Conservation (phyloP, 2,797 vertebrate species). For the Okamejei kenojei region DNA sequence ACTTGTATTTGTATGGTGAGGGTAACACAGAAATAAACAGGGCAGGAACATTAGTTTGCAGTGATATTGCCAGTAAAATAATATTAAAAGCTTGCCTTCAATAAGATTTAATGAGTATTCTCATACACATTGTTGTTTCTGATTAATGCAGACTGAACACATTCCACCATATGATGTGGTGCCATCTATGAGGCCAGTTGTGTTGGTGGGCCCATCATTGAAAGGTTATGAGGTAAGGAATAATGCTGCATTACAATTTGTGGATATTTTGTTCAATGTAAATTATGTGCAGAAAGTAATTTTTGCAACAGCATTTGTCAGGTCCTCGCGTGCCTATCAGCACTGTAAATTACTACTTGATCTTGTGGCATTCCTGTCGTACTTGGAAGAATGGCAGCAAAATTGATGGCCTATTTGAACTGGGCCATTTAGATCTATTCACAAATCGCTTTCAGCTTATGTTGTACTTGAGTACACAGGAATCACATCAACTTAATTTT, state of each 20-base stretch:
- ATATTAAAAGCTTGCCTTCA: too few species aligned
- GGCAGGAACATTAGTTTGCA: not conserved
- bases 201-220: slow-evolving; percentile 90
- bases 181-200: slow-evolving; percentile 94
- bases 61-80: not conserved
- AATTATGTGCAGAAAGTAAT: not conserved
- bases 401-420: not conserved
- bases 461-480: not conserved
- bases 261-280: not conserved
- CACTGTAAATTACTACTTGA: not conserved
- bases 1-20: not conserved
- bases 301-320: not conserved
- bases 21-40: not conserved
- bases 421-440: not conserved
- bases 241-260: not conserved
- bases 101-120: not conserved
- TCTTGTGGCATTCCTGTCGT: not conserved
- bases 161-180: slow-evolving; percentile 93
- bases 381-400: not conserved
- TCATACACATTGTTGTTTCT: slow-evolving; percentile 42
- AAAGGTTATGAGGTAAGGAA: slow-evolving; percentile 90
- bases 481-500: not conserved
- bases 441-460: not conserved
- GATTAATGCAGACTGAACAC: slow-evolving; percentile 73
- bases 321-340: not conserved